phyloP scores from a whole-genome alignment of 1,140 invertebrate genomes.

The Drosophila orena region DNA sequence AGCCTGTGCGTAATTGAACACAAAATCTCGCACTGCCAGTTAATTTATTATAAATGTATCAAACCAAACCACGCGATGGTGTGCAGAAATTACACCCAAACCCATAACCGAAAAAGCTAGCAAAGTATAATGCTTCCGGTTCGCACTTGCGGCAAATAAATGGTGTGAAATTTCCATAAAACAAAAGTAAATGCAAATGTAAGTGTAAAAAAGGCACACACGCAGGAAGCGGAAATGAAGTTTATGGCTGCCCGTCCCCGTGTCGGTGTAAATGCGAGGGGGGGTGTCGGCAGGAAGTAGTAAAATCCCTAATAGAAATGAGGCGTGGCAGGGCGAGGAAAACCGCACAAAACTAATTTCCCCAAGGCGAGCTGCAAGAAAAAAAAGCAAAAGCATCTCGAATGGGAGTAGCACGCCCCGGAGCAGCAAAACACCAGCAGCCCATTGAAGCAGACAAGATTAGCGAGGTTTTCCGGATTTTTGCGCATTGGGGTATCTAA shows the following conservation, averaged over 20 bases:
- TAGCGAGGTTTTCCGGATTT: constrained; percentile 49
- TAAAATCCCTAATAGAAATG: constrained; percentile 81
- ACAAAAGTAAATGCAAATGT: constrained; percentile 67
- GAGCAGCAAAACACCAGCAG: constrained; percentile 45
- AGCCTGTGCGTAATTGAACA: not conserved
- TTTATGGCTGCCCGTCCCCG: constrained; percentile 29
- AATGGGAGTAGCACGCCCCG: constrained; percentile 22
- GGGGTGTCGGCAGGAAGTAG: constrained; percentile 69
- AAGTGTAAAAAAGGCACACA: constrained; percentile 61
- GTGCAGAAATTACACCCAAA: constrained; percentile 56
- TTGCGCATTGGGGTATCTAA: constrained; percentile 29
- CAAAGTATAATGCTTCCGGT: constrained; percentile 63
- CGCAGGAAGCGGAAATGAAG: constrained; percentile 39
- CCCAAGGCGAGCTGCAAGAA: constrained; percentile 73
- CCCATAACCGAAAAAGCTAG: constrained; percentile 13
- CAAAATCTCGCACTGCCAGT: not conserved
- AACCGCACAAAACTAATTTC: constrained; percentile 81
- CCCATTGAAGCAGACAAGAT: constrained; percentile 68
- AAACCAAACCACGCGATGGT: constrained; percentile 33
- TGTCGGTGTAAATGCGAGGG: constrained; percentile 36
- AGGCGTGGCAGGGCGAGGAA: constrained; percentile 53
- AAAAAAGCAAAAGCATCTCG: constrained; percentile 56
- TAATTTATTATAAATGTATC: constrained; percentile 26
- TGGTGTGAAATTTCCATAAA: constrained; percentile 82
- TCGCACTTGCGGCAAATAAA: constrained; percentile 79